Percentiles rank a stretch among this genome's conserved stretches.
Evolutionary conservation across 2,113 vertebrate genomes (phyloP).

Genomic region (Promerops cafer): DNA sequence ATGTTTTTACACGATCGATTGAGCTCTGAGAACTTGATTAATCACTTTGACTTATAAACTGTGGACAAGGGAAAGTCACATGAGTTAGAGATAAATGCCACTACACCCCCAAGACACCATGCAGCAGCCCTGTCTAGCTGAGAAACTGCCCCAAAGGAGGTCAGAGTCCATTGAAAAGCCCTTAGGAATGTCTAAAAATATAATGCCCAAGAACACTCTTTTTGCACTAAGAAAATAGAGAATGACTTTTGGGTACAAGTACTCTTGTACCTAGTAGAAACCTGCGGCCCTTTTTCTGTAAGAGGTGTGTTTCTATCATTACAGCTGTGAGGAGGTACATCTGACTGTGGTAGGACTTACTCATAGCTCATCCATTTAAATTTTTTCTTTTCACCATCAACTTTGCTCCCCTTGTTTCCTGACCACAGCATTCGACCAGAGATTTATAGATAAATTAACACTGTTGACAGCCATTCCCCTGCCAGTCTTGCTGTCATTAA

Average conservation of each 20-base stretch:
- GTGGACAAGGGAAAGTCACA: not conserved
- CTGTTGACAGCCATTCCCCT: not conserved
- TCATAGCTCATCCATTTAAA: not conserved
- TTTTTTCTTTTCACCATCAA: not conserved
- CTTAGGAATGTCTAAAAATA: not conserved
- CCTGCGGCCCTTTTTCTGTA: not conserved
- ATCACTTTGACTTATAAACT: constrained; percentile 2
- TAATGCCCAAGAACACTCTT: not conserved
- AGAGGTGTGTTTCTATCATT: not conserved
- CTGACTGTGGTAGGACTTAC: not conserved
- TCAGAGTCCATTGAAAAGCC: not conserved
- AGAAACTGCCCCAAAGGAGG: constrained; percentile 2
- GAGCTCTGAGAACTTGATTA: not conserved
- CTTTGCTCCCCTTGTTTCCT: constrained; percentile 18
- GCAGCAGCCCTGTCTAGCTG: not conserved
- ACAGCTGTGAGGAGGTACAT: not conserved
- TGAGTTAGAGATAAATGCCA: not conserved
- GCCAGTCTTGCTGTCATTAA: constrained; percentile 44
- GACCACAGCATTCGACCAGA: constrained; percentile 27
- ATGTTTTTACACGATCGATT: not conserved
- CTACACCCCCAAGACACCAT: not conserved
- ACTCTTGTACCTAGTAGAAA: not conserved
- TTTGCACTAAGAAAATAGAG: not conserved
- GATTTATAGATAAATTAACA: constrained; percentile 59
- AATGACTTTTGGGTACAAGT: not conserved